Base-by-base conservation (phyloP, 2,888 invertebrate genomes). In the Mythimna albipuncta region DNA sequence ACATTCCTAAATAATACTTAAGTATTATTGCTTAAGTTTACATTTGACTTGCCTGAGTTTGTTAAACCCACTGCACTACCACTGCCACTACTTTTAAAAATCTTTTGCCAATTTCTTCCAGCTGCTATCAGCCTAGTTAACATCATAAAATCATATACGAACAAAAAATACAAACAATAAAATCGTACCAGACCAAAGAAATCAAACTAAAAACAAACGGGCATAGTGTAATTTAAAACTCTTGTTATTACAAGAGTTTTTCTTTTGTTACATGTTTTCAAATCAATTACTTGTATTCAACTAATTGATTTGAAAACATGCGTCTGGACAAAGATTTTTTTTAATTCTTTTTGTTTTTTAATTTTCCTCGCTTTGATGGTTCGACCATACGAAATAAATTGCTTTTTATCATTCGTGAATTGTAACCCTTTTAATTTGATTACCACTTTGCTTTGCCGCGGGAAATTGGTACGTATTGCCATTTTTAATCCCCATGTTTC, bases 351-450 rank as follows among this genome's bases (percentile, higher is more conserved):
- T 52, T n/a, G n/a, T n/a, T 71, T 82, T 78, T 79, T 62, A 68
- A 64, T 62, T 77, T 64, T 63, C 38, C 70, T 59, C 58, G 16
- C 64, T 78, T 81, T 79, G 71, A 83, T 69, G 76, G 65, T 70
- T 75, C 65, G 52, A 26, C 59, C 47, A 65, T 62, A 54, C 72
- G 72, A 79, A 81, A 75, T 78, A 69, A 72, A 84, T 84, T 75
- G 73, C 69, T 79, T 75, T 81, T 82, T 83, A 47, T 75, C 61
- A 69, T 69, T 77, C 50, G 70, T 65, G 59, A 71, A 79, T 81
- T 81, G 69, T 74, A 70, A 81, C 81, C 85, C 84, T 85, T 85
- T 85, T 83, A 83, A 85, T 83, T 85, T 85, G 79, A 83, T 85
- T 77, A 77, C 79, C 83, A 75, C 73, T 82, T 77, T 83, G 70